These are phyloP conservation scores for Calidris pygmaea DNA, from an alignment of 2,113 vertebrate genomes.

Conservation along the genomic window DNA sequence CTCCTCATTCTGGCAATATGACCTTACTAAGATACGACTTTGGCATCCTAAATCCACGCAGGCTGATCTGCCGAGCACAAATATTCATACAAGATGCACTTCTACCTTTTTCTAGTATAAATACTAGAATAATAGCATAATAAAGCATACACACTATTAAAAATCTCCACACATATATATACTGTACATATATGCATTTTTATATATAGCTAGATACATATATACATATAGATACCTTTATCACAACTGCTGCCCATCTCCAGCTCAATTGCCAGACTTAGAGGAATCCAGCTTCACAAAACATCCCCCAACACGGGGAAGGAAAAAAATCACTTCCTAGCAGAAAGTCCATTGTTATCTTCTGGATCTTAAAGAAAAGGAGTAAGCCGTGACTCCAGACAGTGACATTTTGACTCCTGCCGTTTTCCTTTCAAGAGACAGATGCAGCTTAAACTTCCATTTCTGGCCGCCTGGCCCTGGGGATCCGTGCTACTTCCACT, in stretches of 20 bases:
- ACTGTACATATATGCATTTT: background rate
- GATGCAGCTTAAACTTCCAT: constrained; percentile 71
- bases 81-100: constrained; percentile 27
- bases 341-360: constrained; percentile 75
- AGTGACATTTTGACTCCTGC: constrained; percentile 71
- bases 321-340: constrained; percentile 63
- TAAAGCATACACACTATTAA: background rate
- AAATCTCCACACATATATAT: background rate
- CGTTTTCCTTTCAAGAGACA: constrained; percentile 59
- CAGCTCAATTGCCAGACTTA: constrained; percentile 74
- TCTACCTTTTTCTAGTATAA: background rate
- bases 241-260: constrained; percentile 97
- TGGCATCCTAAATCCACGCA: constrained; percentile 59
- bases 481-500: constrained; percentile 74
- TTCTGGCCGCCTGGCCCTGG: constrained; percentile 71
- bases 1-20: constrained; percentile 61
- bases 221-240: constrained; percentile 84
- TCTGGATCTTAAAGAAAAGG: constrained; percentile 53
- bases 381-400: constrained; percentile 59
- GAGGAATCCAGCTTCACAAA: constrained; percentile 73
- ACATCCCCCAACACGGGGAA: constrained; percentile 64
- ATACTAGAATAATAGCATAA: background rate
- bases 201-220: background rate
- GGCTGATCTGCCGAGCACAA: constrained; percentile 16
- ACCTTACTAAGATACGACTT: constrained; percentile 70